Base-by-base conservation (phyloP, 2,797 vertebrate species). In the Leptodactylus fallax region DNA sequence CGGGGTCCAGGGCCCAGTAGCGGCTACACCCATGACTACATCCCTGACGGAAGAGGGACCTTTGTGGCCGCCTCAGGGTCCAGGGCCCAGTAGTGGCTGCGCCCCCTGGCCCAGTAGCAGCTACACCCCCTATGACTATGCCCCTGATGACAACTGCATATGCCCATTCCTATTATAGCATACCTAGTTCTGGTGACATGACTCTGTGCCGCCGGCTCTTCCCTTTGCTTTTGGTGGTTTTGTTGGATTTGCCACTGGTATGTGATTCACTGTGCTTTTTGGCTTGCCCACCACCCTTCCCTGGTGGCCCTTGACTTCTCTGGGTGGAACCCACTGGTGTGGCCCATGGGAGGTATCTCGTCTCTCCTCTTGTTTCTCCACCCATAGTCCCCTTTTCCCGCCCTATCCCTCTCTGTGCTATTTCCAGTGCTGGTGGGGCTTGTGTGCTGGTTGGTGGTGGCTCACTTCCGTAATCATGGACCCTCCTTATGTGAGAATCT, bases 121-220 rank as follows among this genome's bases (percentile, higher is more conserved):
- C 36, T 36, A 36, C 36, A 36, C 36, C 36, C n/a, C n/a, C n/a
- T n/a, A n/a, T n/a, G n/a, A n/a, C n/a, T n/a, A n/a, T n/a, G n/a
- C n/a, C 36, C 36, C 36, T 36, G 0, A n/a, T 63, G 60, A 21
- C 21, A 10, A n/a, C 63, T 13, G 23, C 63, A 25, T 13, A 3
- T n/a, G 63, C 12, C 25, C 53, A 17, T 16, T n/a, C 69, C 14
- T 6, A 45, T 55, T 47, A n/a, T 7, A 21, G n/a, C 84, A 16
- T 97, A 99, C 98, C 98, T 92, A 96, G 92, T 92, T 99, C 98
- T 17, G 98, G 98, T 61, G 98, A 99, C 90, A 96, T 94, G 74
- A 97, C 97, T 89, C 97, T 95, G 71, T 93, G 91, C 89, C 97
- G 96, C 4, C 96, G 96, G 87, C 95, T 96, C 93, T 96, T 99